Base-by-base conservation (phyloP, 2,797 vertebrate genomes). In the Phalloptychus januarius region DNA sequence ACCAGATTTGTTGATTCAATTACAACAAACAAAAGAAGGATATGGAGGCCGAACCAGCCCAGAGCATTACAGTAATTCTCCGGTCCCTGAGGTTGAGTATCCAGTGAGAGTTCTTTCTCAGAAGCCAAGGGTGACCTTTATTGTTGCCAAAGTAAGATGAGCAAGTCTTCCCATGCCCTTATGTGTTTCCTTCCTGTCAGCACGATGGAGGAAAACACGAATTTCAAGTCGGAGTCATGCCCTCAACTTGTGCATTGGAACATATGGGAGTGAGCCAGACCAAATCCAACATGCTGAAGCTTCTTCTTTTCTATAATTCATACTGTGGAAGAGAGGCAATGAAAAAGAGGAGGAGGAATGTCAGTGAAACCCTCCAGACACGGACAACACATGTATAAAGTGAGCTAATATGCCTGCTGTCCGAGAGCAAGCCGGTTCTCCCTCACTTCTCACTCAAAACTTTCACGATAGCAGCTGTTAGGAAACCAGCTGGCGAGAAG, bases 1-100 rank as follows among this genome's bases (percentile, higher is more conserved):
- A 93, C 90, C 71, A 46, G 72, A 91, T 93, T 88, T 88, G 71
- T 69, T 79, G 75, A 77, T 81, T 79, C 52, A 79, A 88, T 92
- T 85, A 72, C 33, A 73, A 71, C 75, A 70, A 85, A 85, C 79
- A 85, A 85, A 87, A 78, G 76, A 77, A 91, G 87, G 82, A 87
- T 82, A 79, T 75, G 74, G 58, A 72, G 72, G 85, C 69, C 0
- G 11, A 81, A 84, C 71, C 74, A 71, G 70, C 75, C 82, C 18
- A 74, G 74, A 79, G 38, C 72, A 83, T 84, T 81, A 82, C 70
- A 73, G 79, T 73, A 76, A 79, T 83, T 76, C 58, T 56, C 61
- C 48, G 58, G 73, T 79, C 72, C 48, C 74, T 10, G 67, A 78
- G 72, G 44, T 36, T 42, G 70, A 79, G 74, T 46, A 74, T 85